Evolutionary conservation across 2,888 invertebrate species (phyloP).

Genomic region (Sinopyrophorus schimmeli): DNA sequence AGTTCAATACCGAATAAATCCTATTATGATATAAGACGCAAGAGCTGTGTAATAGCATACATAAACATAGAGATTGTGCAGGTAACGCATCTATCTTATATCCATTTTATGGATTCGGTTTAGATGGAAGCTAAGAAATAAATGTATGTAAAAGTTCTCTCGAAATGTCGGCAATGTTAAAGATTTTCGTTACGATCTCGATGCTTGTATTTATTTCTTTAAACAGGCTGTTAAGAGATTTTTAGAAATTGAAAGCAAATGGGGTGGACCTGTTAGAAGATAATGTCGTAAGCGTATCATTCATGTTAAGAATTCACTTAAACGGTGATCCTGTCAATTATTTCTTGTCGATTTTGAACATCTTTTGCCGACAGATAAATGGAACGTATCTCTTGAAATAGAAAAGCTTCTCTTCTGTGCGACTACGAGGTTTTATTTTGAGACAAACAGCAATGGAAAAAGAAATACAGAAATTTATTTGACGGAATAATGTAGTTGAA

Average conservation of each 20-base stretch:
- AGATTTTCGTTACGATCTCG: no score
- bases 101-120: no score
- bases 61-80: no score
- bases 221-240: no score
- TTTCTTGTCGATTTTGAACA: slow-evolving; percentile 45
- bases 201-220: no score
- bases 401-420: slow-evolving; percentile 29
- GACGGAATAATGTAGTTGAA: slow-evolving; percentile 15
- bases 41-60: slow-evolving; percentile 12
- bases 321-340: slow-evolving; percentile 52
- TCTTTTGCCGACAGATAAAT: slow-evolving; percentile 40
- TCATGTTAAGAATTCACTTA: slow-evolving; percentile 51
- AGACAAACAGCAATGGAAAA: slow-evolving; percentile 21
- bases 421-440: slow-evolving; percentile 19
- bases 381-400: slow-evolving; percentile 38
- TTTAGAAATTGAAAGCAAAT: no score
- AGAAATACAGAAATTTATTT: slow-evolving; percentile 18
- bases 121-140: no score
- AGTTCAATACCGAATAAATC: slow-evolving; percentile 19
- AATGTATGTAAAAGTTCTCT: no score
- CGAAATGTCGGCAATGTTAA: no score
- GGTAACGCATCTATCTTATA: slow-evolving; percentile 18
- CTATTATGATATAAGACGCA: slow-evolving; percentile 21
- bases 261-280: no score
- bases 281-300: slow-evolving; percentile 37